phyloP scores from a whole-genome alignment of 2,797 vertebrate species.

The Chromis chromis region DNA sequence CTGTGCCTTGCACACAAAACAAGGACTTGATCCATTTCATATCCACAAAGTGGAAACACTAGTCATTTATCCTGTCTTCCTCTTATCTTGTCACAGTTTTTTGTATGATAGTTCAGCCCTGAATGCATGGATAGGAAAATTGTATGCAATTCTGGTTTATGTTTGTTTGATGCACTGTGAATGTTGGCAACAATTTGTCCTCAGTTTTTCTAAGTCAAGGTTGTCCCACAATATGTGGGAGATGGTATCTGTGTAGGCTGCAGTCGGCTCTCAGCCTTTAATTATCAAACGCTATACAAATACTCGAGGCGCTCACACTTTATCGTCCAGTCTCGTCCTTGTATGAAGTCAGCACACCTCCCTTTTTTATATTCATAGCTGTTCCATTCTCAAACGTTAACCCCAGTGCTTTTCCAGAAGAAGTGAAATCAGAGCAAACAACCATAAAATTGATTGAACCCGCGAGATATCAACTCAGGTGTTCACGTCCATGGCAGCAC shows the following conservation, averaged over 20 bases:
- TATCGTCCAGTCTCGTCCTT: slow-evolving; percentile 32
- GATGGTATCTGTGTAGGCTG: slow-evolving; percentile 15
- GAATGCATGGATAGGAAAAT: slow-evolving; percentile 69
- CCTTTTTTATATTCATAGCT: slow-evolving; percentile 78
- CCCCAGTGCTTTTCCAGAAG: slow-evolving; percentile 63
- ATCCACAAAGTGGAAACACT: slow-evolving; percentile 55
- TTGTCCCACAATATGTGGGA: slow-evolving; percentile 34
- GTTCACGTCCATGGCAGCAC: slow-evolving; percentile 62
- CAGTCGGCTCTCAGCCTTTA: slow-evolving; percentile 18
- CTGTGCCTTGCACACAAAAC: slow-evolving; percentile 18
- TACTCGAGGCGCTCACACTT: background rate
- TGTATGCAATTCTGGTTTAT: slow-evolving; percentile 55
- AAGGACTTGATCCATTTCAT: slow-evolving; percentile 60
- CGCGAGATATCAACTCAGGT: slow-evolving; percentile 75
- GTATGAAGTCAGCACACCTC: slow-evolving; percentile 35
- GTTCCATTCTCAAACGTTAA: slow-evolving; percentile 62
- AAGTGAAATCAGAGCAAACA: slow-evolving; percentile 73
- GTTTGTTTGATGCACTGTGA: slow-evolving; percentile 41
- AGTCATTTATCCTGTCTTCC: slow-evolving; percentile 65
- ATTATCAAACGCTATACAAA: slow-evolving; percentile 44
- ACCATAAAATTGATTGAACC: slow-evolving; percentile 79
- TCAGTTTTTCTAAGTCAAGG: slow-evolving; percentile 57
- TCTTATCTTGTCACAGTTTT: slow-evolving; percentile 72
- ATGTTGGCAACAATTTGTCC: slow-evolving; percentile 55
- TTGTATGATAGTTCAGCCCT: slow-evolving; percentile 58